Base-by-base conservation (phyloP, 2,888 invertebrate species). In the Pyralis farinalis region DNA sequence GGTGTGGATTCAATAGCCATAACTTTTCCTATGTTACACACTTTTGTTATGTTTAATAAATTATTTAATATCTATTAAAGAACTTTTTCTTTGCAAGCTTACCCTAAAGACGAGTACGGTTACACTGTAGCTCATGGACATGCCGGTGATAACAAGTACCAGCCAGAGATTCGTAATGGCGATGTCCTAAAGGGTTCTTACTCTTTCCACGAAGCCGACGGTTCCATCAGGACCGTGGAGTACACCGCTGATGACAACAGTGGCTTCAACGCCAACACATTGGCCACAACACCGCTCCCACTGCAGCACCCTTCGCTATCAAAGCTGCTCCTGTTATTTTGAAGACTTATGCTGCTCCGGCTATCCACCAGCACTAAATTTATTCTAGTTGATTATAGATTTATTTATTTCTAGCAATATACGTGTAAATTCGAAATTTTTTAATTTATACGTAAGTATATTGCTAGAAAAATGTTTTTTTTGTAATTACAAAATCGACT, bases 91-190 rank as follows among this genome's bases (percentile, higher is more conserved):
- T 38, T 35, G 1, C 46, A 85, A 84, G 74, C 85, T 1, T 76
- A 88, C 60, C 89, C 89, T 11, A 83, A 84, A 52, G 90, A 90
- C 66, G 75, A 83, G 31, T 88, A 82, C 68, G 74, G 80, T 21
- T 90, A 89, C 58, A 86, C 88, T n/a, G 88, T 84, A 5, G 77
- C 85, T 44, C 90, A 90, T 47, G 73, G 73, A n/a, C 83, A 89
- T 55, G 82, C 87, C 39, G 89, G 90, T 22, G 88, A 89, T 68
- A 79, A 82, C 66, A 89, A 90, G 70, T 71, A 74, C 49, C 88
- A 88, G 63, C 84, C 87, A 51, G 90, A 90, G 58, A 53, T 58
- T 46, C 73, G 79, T 42, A 87, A 88, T 49, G 90, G 90, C 33
- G 90, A 89, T 52, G 78, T 75, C 4, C 89, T 90, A 46, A 82